Conservation (phyloP, 1,140 invertebrate genomes). For the Potamilus streckersoni region DNA sequence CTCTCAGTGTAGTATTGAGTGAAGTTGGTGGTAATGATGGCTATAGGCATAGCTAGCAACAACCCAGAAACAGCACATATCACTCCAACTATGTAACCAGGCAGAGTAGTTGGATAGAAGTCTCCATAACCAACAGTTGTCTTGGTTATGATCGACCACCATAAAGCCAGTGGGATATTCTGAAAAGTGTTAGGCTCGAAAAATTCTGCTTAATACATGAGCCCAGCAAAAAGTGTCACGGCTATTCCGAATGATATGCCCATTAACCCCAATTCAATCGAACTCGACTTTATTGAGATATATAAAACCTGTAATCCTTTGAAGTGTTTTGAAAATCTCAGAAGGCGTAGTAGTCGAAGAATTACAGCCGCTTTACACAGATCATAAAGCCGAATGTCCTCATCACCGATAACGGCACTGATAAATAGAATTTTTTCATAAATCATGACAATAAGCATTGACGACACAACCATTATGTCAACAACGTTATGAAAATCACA, state of each 20-base stretch:
- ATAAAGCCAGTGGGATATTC: constrained; percentile 96
- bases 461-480: too few species aligned
- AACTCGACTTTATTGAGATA: constrained; percentile 1
- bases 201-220: constrained; percentile 73
- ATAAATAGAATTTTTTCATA: too few species aligned
- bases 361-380: too few species aligned
- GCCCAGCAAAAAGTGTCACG: constrained; percentile 38
- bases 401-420: too few species aligned
- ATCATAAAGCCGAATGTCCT: too few species aligned
- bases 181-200: constrained; percentile 25
- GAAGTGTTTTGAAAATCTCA: too few species aligned
- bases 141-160: constrained; percentile 91
- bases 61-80: constrained; percentile 97
- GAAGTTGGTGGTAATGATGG: constrained; percentile 65
- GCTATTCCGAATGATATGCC: background rate
- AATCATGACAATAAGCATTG: too few species aligned
- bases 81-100: constrained; percentile 62
- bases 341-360: too few species aligned
- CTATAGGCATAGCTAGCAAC: constrained; percentile 98
- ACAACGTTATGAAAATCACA: too few species aligned
- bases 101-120: constrained; percentile 71
- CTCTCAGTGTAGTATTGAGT: constrained; percentile 84
- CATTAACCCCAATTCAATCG: constrained; percentile 4
- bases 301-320: too few species aligned
- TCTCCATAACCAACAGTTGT: constrained; percentile 99